Conservation (phyloP, 2,113 vertebrate species). For the Hydrochoerus hydrochaeris region DNA sequence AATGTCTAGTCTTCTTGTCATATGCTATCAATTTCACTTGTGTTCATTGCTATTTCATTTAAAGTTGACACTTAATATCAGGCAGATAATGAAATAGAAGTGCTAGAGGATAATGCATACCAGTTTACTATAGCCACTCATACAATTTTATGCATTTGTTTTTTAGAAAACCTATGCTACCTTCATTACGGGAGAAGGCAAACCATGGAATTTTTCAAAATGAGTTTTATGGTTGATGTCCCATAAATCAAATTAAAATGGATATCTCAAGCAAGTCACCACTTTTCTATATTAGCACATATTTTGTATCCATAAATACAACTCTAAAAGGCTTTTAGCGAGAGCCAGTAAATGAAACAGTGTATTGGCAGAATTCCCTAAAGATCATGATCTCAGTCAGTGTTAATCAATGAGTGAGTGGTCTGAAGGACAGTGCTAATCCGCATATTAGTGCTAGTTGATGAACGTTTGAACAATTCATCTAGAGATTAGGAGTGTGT, state of each 20-base stretch:
- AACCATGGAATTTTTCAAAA: constrained; percentile 28
- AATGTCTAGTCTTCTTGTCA: neutral
- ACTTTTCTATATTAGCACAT: constrained; percentile 41
- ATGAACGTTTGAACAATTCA: neutral
- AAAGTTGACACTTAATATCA: neutral
- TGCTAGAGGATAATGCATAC: constrained; percentile 21
- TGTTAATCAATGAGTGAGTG: neutral
- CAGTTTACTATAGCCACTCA: neutral
- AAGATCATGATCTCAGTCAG: neutral
- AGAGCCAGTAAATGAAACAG: constrained; percentile 4
- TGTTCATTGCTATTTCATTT: constrained; percentile 41
- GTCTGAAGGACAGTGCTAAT: neutral
- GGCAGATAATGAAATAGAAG: constrained; percentile 50
- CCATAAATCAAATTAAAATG: neutral
- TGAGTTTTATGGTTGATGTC: constrained; percentile 4
- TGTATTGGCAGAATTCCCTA: neutral
- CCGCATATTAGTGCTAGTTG: neutral
- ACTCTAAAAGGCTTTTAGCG: constrained; percentile 20
- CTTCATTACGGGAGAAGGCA: constrained; percentile 12
- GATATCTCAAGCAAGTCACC: neutral
- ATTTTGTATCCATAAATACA: neutral
- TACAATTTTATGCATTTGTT: constrained; percentile 27
- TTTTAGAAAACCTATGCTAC: neutral
- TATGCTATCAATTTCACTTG: constrained; percentile 29
- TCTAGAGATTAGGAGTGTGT: neutral